Base-by-base conservation (phyloP, 2,797 vertebrate species). In the Melanotaenia boesemani region DNA sequence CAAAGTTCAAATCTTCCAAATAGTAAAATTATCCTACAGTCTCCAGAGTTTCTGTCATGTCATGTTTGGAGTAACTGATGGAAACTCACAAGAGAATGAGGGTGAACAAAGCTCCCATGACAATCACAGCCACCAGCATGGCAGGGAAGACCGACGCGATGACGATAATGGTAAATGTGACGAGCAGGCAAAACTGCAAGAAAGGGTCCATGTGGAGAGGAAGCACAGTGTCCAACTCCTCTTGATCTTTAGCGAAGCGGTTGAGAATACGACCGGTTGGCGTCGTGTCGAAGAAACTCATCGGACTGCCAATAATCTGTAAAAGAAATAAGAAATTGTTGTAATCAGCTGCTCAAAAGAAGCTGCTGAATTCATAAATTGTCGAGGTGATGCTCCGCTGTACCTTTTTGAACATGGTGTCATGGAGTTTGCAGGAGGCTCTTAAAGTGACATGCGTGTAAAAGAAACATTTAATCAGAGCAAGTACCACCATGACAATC, bases 251-350 rank as follows among this genome's bases (percentile, higher is more conserved):
- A 75, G 96, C 87, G 79, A 96, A 97, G 52, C 93, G 93, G 87
- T 96, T 97, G 81, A 97, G 95, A 79, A 97, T 89, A 30, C 94
- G 94, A 70, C 96, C 95, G 0, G 92, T 93, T 37, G 96, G 96
- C 1, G 94, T 96, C 3, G 88, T 94, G 86, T 96, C 96, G 60
- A 96, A 97, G 89, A 96, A 96, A 82, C 92, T 95, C 95, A 93
- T 94, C 13, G 96, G 95, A 70, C 92, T 95, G 63, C 72, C 58
- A 16, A 95, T 81, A 58, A 97, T 91, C 96, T 96, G 80, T 20
- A 67, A 36, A 7, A 55, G 12, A 18, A 39, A 75, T 59, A 41
- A 72, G 58, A 37, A 46, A 44, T 4, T 0, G 5, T 58, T 3
- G 30, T 4, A 7, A 32, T 11, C 26, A 7, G 4, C 1, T 7